Evolutionary conservation across 2,888 invertebrate species (phyloP).

Genomic region (Amiota minor): DNA sequence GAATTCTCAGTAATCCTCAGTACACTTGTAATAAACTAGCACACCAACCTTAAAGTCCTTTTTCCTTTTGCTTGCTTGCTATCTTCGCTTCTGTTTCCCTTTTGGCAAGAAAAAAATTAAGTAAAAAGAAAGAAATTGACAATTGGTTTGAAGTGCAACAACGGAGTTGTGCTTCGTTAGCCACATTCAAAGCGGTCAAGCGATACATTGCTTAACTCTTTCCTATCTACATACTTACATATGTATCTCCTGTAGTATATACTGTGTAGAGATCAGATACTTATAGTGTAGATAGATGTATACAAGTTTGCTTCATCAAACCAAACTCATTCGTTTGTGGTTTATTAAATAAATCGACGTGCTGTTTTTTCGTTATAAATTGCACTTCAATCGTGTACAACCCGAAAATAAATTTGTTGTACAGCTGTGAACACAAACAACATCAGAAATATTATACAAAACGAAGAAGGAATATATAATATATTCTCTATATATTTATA

Average conservation of each 20-base stretch:
- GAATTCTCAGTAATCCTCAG: not conserved
- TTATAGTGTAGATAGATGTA: too few species aligned
- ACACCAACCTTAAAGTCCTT: not conserved
- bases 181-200: too few species aligned
- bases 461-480: not conserved
- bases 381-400: too few species aligned
- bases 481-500: not conserved
- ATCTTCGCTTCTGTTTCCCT: not conserved
- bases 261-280: too few species aligned
- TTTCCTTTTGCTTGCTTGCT: not conserved
- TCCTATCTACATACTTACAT: too few species aligned
- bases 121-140: too few species aligned
- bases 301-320: too few species aligned
- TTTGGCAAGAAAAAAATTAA: not conserved
- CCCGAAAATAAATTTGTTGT: not conserved
- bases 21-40: slow-evolving; percentile 5
- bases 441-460: not conserved
- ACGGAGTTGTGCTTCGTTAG: too few species aligned
- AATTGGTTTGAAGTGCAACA: too few species aligned
- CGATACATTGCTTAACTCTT: too few species aligned
- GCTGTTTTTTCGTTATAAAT: not conserved
- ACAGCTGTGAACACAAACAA: not conserved
- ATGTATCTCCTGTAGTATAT: too few species aligned
- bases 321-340: too few species aligned
- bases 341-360: slow-evolving; percentile 8